Percentiles rank a stretch among this genome's conserved stretches.
Conservation (phyloP, 2,797 vertebrate species). For the Chelidonichthys spinosus region DNA sequence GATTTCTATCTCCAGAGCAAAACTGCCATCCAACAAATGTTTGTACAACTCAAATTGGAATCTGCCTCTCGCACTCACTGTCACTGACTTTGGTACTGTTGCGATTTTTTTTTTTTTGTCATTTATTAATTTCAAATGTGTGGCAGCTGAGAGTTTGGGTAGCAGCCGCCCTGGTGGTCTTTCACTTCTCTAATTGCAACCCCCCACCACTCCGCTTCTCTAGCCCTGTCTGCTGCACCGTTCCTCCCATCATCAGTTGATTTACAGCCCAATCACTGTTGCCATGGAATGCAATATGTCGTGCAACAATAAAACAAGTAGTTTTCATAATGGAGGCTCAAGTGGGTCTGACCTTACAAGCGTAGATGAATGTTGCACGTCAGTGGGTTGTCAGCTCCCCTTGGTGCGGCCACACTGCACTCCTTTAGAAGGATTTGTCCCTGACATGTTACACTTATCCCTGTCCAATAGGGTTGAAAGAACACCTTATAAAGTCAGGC, state of each 20-base stretch:
- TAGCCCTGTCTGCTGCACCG: background rate
- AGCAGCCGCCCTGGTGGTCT: constrained; percentile 68
- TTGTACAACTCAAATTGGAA: constrained; percentile 47
- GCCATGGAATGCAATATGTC: constrained; percentile 48
- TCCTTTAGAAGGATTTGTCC: constrained; percentile 65
- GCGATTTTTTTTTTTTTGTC: constrained; percentile 7
- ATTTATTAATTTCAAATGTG: background rate
- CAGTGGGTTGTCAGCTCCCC: constrained; percentile 39
- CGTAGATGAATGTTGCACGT: constrained; percentile 36
- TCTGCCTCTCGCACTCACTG: constrained; percentile 48
- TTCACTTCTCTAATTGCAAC: constrained; percentile 65
- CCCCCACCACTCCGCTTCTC: background rate
- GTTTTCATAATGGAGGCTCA: constrained; percentile 50
- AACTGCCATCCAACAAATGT: constrained; percentile 34
- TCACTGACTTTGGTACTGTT: constrained; percentile 23
- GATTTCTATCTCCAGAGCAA: background rate
- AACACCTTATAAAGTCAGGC: constrained; percentile 76
- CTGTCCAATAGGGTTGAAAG: constrained; percentile 58
- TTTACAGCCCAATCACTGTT: constrained; percentile 65
- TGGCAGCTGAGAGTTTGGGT: constrained; percentile 50
- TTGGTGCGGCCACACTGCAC: constrained; percentile 19
- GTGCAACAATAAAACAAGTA: constrained; percentile 62
- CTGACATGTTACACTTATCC: constrained; percentile 48
- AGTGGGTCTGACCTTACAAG: constrained; percentile 54
- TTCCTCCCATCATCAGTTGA: constrained; percentile 39